Percentiles rank a stretch among this genome's conserved stretches.
Conservation (phyloP, 2,113 vertebrate species). For the Daphoenositta chrysoptera region DNA sequence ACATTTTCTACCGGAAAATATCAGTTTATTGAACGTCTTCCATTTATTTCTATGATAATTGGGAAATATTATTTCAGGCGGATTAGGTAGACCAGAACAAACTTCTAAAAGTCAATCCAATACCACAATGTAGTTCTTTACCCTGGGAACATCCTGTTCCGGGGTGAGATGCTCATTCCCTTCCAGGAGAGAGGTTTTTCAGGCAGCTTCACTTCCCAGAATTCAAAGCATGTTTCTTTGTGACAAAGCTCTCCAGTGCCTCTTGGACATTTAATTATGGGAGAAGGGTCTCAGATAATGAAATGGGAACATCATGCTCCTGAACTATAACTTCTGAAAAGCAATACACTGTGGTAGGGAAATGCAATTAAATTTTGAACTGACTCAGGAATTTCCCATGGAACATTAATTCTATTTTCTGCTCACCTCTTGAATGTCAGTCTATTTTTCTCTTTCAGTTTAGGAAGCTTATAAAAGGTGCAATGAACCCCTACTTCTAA, state of each 20-base stretch:
- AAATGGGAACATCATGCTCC: conserved; percentile 47
- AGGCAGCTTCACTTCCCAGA: not conserved
- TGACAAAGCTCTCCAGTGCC: not conserved
- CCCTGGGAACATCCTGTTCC: not conserved
- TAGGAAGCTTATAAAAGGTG: conserved; percentile 17
- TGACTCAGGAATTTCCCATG: conserved; percentile 59
- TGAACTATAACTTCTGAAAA: conserved; percentile 42
- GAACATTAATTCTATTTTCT: conserved; percentile 64
- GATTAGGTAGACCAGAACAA: not conserved
- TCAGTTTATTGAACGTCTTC: not conserved
- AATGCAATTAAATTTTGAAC: conserved; percentile 61
- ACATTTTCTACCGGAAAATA: not conserved
- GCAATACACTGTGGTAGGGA: conserved; percentile 39
- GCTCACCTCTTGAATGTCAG: conserved; percentile 54
- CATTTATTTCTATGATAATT: not conserved
- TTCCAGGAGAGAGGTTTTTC: not conserved
- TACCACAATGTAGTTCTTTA: not conserved
- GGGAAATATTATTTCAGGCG: not conserved
- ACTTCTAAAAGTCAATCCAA: not conserved
- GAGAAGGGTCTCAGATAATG: conserved; percentile 47
- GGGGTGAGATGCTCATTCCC: not conserved
- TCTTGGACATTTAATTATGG: conserved; percentile 47
- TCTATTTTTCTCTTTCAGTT: conserved; percentile 24
- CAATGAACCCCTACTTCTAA: not conserved
- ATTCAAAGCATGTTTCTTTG: not conserved